Percentiles rank a stretch among this genome's conserved stretches.
These are phyloP conservation scores for Plagodis dolabraria DNA, from an alignment of 2,888 invertebrate species.

Conservation along the genomic window DNA sequence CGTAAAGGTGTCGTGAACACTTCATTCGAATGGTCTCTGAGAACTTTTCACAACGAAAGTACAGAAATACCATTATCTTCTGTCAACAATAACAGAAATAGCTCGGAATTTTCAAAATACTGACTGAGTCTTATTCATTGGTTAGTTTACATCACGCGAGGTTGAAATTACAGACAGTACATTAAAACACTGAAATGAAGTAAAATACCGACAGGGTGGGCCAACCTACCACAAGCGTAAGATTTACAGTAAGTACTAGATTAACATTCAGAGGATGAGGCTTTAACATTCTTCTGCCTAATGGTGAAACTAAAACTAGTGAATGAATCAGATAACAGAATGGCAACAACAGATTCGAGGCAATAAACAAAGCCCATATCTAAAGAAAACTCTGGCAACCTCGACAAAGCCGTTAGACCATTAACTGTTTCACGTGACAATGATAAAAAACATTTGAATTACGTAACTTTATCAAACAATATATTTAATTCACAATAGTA, in stretches of 20 bases:
- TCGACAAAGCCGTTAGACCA: conserved; percentile 29
- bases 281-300: neutral
- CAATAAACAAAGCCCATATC: conserved; percentile 18
- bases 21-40: conserved; percentile 68
- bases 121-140: conserved; percentile 37
- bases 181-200: neutral
- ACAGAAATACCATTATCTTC: conserved; percentile 74
- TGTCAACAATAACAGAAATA: conserved; percentile 68
- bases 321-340: conserved; percentile 17
- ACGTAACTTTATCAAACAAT: conserved; percentile 26
- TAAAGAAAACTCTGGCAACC: conserved; percentile 29
- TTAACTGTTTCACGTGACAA: conserved; percentile 31
- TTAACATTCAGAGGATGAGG: too few species aligned
- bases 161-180: conserved; percentile 1
- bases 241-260: too few species aligned
- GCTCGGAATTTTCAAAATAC: conserved; percentile 53
- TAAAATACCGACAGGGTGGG: neutral
- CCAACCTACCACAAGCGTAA: too few species aligned
- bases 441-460: conserved; percentile 28
- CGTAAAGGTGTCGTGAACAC: conserved; percentile 79
- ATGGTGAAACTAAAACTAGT: neutral
- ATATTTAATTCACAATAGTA: conserved; percentile 40
- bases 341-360: conserved; percentile 17
- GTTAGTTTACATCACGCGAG: conserved; percentile 24
- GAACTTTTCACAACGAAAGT: conserved; percentile 71